Evolutionary conservation across 2,888 invertebrate genomes (phyloP), one percentile per base, ranked within the genome.

Genomic region (Sturmia bella): DNA sequence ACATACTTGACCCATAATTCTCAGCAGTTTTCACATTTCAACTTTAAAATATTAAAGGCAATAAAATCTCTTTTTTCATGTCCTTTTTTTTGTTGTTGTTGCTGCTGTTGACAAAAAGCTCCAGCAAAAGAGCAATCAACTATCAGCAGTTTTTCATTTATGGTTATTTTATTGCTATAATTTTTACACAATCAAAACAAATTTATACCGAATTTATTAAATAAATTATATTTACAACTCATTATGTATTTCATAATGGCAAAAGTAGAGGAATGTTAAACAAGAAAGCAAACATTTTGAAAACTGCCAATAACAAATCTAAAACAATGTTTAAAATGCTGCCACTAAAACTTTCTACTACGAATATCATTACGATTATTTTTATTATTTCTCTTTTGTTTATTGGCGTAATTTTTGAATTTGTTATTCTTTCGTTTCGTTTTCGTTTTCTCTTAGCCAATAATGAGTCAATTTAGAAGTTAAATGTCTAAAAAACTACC

Each of bases 391-490:
- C 50, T 12, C 13, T 59, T 27, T 72, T 72, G 6, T 73, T 54
- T 63, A 24, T 43, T 41, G 50, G 4, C 21, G 17, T 43, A 17
- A 19, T 64, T 69, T 61, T 24, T 27, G n/a, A 45, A 56, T n/a
- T 9, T 24, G 43, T 43, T 32, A 50, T 56, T 56, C 17, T 13
- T 27, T 70, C 59, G 7, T 57, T 64, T 17, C 32, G 5, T 3
- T 32, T 7, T 7, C 9, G 5, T 32, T 32, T 32, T 32, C 7
- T 32, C 32, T 32, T 9, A 32, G 32, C 32, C 57, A 69, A 81
- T 78, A 82, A 78, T 70, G 69, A 77, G 64, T 59, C 78, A 64
- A 82, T 82, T 82, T 82, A 59, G 24, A 82, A 72, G 82, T 74
- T 82, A 82, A 82, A 78, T 82, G 78, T 74, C 69, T 66, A 64